Conservation (phyloP, 2,888 invertebrate genomes). For the Andrena hattorfiana region DNA sequence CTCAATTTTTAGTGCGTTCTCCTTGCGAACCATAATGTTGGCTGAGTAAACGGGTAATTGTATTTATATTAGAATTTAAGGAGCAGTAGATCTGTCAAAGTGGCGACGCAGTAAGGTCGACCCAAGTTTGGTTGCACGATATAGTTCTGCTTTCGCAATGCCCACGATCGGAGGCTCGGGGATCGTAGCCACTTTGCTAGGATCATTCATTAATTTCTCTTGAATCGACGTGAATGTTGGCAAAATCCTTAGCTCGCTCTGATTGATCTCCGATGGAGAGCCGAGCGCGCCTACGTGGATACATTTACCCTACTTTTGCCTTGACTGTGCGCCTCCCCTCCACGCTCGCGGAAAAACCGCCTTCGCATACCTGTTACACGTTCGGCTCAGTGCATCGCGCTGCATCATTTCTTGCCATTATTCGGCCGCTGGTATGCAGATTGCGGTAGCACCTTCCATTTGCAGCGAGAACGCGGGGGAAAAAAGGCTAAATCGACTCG, state of each 20-base stretch:
- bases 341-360: conserved; percentile 63
- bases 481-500: not conserved
- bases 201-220: conserved; percentile 3
- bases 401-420: conserved; percentile 53
- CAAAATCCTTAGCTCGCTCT: conserved; percentile 55
- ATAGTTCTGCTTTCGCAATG: not conserved
- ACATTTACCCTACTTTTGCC: conserved; percentile 72
- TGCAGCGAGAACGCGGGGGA: not conserved
- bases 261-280: conserved; percentile 65
- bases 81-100: not conserved
- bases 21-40: too few relatives aligned
- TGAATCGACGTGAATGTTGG: conserved; percentile 12
- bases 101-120: not conserved
- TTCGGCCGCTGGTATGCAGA: conserved; percentile 22
- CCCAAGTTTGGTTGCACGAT: not conserved
- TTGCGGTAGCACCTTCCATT: not conserved
- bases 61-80: not conserved
- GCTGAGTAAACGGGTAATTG: too few relatives aligned
- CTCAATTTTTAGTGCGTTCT: too few relatives aligned
- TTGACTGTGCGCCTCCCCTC: conserved; percentile 62
- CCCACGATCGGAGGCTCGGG: not conserved
- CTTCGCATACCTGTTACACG: conserved; percentile 74
- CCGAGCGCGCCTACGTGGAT: conserved; percentile 60
- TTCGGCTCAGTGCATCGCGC: conserved; percentile 59
- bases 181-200: not conserved